Percentiles rank a stretch among this genome's conserved stretches.
phyloP scores from a whole-genome alignment of 2,797 vertebrate species.

The Hoplostethus mediterraneus region DNA sequence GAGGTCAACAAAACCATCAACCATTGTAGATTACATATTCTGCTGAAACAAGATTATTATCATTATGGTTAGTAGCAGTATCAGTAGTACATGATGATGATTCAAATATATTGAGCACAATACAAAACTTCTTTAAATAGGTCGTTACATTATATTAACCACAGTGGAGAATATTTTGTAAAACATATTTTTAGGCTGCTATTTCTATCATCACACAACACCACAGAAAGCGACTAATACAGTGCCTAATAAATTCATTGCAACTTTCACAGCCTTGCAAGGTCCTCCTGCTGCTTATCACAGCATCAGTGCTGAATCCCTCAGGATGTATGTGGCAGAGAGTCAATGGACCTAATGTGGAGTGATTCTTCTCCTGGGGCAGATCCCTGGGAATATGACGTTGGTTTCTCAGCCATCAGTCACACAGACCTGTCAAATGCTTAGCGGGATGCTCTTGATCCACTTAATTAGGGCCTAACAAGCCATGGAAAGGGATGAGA shows the following conservation, averaged over 20 bases:
- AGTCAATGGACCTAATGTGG: conserved; percentile 75
- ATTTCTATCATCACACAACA: neutral
- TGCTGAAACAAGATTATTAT: neutral
- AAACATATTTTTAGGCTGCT: neutral
- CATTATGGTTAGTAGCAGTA: neutral
- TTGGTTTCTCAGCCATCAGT: conserved; percentile 77
- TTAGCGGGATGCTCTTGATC: conserved; percentile 77
- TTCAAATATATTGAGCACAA: neutral
- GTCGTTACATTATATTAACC: too few species aligned
- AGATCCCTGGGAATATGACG: conserved; percentile 61
- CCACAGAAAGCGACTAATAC: neutral
- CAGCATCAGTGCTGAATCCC: conserved; percentile 65
- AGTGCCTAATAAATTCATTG: neutral
- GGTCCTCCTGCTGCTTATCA: conserved; percentile 51
- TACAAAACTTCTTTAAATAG: neutral
- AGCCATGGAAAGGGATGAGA: conserved; percentile 63
- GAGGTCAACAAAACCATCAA: neutral
- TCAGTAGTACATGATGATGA: neutral
- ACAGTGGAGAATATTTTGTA: too few species aligned
- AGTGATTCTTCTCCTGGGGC: conserved; percentile 73
- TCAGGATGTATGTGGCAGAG: conserved; percentile 59
- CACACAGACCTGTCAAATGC: conserved; percentile 76
- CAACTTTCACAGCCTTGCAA: conserved; percentile 37
- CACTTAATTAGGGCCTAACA: conserved; percentile 81
- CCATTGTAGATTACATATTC: neutral